Evolutionary conservation across 2,113 vertebrate species (phyloP), one percentile per base, ranked within the genome.

Genomic region (Mus pahari): DNA sequence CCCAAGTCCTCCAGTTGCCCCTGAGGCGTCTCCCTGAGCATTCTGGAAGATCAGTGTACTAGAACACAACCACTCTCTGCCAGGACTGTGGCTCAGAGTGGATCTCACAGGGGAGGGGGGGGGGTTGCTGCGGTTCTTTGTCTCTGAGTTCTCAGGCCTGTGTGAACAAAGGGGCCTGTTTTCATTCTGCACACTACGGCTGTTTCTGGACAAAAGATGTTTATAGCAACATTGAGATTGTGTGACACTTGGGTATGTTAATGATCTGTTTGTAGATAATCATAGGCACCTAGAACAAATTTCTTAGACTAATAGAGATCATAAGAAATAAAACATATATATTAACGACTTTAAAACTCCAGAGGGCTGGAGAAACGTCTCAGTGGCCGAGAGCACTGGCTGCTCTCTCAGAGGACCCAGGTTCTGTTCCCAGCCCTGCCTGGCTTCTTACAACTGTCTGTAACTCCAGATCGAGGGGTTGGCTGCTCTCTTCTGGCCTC

Each of bases 1-100:
- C 24, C 0, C 1, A 26, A 45, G 39, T 31, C 62, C 58, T 68
- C 39, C 4, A 0, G 12, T 10, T 28, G 45, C 9, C 1, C 28
- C 22, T 16, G 31, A 48, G 84, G 31, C 22, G 4, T 48, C 36
- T 28, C 19, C 42, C n/a, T 14, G 62, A n/a, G 22, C 3, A 14
- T 64, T 22, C 26, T 55, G 28, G 58, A 42, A 62, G 2, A 42
- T 45, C 58, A 8, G 1, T 64, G 58, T 45, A 39, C 39, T 11
- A 31, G 58, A 42, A 64, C 26, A 39, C n/a, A 83, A 14, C n/a
- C 22, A 28, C 81, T 19, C 7, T 60, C 81, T 84, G 73, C 53
- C 2, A 60, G 71, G 28, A 33, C 11, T 19, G 73, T n/a, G 88
- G 73, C 82, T 78, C 19, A 16, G 42, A 39, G 11, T 39, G 45